Evolutionary conservation across 2,888 invertebrate species (phyloP).

Genomic region (Allacma fusca): DNA sequence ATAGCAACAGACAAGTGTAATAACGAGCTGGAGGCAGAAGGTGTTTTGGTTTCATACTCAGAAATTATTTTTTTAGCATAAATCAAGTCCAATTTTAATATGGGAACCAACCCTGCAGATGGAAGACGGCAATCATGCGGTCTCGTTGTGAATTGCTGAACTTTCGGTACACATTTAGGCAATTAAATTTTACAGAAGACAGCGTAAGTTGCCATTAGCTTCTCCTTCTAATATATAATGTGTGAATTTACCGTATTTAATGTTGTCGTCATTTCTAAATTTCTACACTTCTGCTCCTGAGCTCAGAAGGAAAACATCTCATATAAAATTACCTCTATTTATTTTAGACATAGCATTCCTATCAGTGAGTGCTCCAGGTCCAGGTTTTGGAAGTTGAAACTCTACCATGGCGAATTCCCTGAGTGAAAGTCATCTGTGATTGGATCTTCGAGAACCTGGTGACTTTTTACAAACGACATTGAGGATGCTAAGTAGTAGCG

Average conservation of each 20-base stretch:
- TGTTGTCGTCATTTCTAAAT: too few relatives aligned
- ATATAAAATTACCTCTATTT: too few relatives aligned
- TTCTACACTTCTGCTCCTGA: too few relatives aligned
- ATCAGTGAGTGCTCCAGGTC: too few relatives aligned
- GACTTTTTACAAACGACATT: slow-evolving; percentile 26
- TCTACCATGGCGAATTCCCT: too few relatives aligned
- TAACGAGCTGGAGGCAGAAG: background rate
- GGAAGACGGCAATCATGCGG: background rate
- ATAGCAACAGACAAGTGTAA: background rate
- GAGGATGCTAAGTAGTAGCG: slow-evolving; percentile 69
- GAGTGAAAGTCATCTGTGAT: too few relatives aligned
- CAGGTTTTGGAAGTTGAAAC: too few relatives aligned
- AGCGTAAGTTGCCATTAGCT: background rate
- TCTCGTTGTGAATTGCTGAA: background rate
- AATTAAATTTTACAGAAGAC: background rate
- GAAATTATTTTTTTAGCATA: background rate
- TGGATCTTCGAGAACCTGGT: too few relatives aligned
- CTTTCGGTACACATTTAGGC: background rate
- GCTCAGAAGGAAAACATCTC: too few relatives aligned
- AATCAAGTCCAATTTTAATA: background rate
- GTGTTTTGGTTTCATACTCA: background rate
- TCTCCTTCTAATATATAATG: too few relatives aligned
- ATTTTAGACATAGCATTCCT: too few relatives aligned
- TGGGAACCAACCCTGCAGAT: background rate
- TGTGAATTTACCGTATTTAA: too few relatives aligned